Evolutionary conservation across 2,888 invertebrate species (phyloP), one percentile per base, ranked within the genome.

Genomic region (Eumerus sabulonum): DNA sequence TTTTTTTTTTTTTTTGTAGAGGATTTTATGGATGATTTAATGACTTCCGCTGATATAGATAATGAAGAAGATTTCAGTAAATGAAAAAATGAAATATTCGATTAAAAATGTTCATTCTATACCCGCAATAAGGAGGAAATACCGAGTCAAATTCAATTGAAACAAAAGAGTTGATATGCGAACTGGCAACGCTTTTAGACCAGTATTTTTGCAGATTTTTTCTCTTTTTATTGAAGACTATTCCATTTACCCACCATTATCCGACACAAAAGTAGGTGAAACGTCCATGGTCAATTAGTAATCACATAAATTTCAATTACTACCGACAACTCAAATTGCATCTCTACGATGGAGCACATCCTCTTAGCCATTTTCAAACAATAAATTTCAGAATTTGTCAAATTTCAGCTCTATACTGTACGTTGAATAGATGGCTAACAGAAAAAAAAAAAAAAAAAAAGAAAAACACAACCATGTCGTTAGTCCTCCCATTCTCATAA

Each of bases 191-290:
- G 27, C n/a, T n/a, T n/a, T n/a, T n/a, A n/a, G n/a, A n/a, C n/a
- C n/a, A n/a, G n/a, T n/a, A n/a, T n/a, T n/a, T n/a, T n/a, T n/a
- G n/a, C n/a, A n/a, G n/a, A n/a, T n/a, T n/a, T 16, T 5, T 35
- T 45, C 19, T 14, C 13, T 40, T 36, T 36, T 36, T 36, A n/a
- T n/a, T n/a, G n/a, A n/a, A n/a, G n/a, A n/a, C n/a, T n/a, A n/a
- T n/a, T n/a, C n/a, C 27, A 27, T 27, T 7, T 27, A 27, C 27
- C 27, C 27, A 7, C 27, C 7, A 2, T 27, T 27, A 27, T n/a
- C n/a, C n/a, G n/a, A n/a, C n/a, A n/a, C n/a, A 44, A 57, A 77
- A 77, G 62, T 77, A 51, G 76, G 76, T 76, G 71, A 76, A 77
- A 56, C 47, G 62, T 45, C 60, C 66, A 77, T 76, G 18, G 11